phyloP scores from a whole-genome alignment of 1,140 invertebrate species.

The Epicauta chinensis region DNA sequence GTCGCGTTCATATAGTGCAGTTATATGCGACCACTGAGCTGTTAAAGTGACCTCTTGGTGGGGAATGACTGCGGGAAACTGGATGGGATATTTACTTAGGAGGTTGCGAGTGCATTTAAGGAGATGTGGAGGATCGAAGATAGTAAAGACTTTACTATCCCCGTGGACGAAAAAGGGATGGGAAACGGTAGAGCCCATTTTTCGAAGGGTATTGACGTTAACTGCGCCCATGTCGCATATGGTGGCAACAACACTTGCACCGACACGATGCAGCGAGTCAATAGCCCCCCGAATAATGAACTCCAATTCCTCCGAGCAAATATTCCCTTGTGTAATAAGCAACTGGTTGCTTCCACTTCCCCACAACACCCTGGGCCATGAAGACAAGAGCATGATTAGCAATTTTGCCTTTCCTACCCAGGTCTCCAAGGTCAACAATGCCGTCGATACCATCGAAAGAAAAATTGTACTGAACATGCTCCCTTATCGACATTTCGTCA shows the following conservation, averaged over 20 bases:
- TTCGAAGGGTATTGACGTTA: slow-evolving; percentile 5
- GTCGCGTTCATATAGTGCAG: background rate
- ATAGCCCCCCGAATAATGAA: slow-evolving; percentile 3
- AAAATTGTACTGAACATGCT: slow-evolving; percentile 7
- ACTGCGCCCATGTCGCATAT: slow-evolving; percentile 9
- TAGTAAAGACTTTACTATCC: background rate
- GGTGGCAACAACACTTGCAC: slow-evolving; percentile 5
- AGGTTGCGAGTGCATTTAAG: background rate
- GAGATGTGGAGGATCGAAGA: background rate
- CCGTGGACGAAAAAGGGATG: background rate
- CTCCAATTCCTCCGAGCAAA: slow-evolving; percentile 1
- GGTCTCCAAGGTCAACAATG: slow-evolving; percentile 1
- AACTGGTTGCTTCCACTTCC: slow-evolving; percentile 5
- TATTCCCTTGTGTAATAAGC: slow-evolving; percentile 2
- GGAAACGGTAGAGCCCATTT: background rate
- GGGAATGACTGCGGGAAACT: background rate
- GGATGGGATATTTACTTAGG: background rate
- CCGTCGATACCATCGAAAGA: background rate
- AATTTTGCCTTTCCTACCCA: background rate
- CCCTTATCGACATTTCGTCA: slow-evolving; percentile 14
- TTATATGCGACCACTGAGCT: background rate
- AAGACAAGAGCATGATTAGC: slow-evolving; percentile 12
- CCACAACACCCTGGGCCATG: slow-evolving; percentile 6
- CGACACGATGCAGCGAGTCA: background rate
- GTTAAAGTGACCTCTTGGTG: background rate